Evolutionary conservation across 2,113 vertebrate species (phyloP), one percentile per base, ranked within the genome.

Genomic region (Phocoena phocoena): DNA sequence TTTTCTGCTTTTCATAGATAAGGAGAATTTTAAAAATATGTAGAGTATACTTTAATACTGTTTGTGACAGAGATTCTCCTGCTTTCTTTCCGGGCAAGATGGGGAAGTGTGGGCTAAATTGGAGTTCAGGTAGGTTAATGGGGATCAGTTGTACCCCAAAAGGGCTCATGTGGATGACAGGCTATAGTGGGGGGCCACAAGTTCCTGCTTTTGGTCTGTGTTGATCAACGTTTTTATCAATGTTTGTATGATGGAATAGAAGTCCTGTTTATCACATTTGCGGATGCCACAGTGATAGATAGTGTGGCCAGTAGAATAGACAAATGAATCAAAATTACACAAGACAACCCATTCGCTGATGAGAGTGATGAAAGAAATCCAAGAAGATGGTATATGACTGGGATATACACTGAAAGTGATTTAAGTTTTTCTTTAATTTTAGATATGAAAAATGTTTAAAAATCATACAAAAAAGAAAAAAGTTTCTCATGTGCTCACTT

Each of bases 1-100:
- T 77, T 95, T 88, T 91, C 53, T 92, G 31, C 38, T 55, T 81
- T 88, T 92, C 33, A 28, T 23, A 93, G 80, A 71, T n/a, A 82
- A 88, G 31, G 62, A 41, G 2, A 76, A 63, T 9, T 14, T 44
- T 87, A 1, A 58, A 83, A 28, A 87, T 41, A 60, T 68, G 23
- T 41, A 41, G 41, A 47, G 41, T 28, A 74, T 82, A 73, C 33
- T 86, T 70, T 67, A 58, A 68, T 23, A 25, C 3, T 15, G 3
- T 53, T 71, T 70, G 18, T 88, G 77, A 82, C 68, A 93, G 2
- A 81, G 41, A 85, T 84, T 38, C 20, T 85, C 20, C 50, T 9
- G 47, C 31, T 63, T 9, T 84, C n/a, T 81, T 93, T 89, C 55
- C 84, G 41, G 70, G 21, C 1, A 23, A 68, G 23, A 58, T 38